These are phyloP conservation scores for Nesogale talazaci DNA, from an alignment of 2,113 vertebrate genomes.

Conservation along the genomic window DNA sequence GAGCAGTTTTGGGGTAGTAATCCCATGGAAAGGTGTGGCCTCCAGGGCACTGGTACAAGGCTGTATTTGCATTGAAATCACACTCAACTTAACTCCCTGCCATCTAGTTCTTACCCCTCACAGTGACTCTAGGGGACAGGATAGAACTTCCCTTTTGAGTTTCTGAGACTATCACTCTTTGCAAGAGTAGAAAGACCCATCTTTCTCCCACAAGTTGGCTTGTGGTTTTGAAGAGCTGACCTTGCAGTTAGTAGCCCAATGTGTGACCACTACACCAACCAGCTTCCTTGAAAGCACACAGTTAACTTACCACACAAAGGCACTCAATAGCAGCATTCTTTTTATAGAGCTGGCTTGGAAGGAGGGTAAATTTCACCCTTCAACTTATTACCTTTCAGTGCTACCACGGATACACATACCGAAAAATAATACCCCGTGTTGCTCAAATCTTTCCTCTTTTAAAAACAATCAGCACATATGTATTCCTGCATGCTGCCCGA, in stretches of 20 bases:
- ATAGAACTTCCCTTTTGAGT: too few relatives aligned
- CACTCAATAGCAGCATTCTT: not conserved
- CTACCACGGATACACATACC: not conserved
- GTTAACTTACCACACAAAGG: not conserved
- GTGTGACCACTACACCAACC: too few relatives aligned
- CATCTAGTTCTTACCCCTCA: too few relatives aligned
- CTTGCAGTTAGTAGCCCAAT: too few relatives aligned
- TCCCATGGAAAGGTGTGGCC: not conserved
- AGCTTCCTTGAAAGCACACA: not conserved
- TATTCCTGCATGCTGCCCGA: not conserved
- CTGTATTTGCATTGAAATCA: constrained; percentile 26
- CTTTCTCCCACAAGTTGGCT: not conserved
- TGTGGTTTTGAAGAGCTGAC: too few relatives aligned
- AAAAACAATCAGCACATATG: not conserved
- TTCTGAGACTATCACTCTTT: too few relatives aligned
- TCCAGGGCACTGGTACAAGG: not conserved
- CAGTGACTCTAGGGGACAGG: too few relatives aligned
- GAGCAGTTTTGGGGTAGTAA: not conserved
- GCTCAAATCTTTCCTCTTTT: not conserved
- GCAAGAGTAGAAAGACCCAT: too few relatives aligned
- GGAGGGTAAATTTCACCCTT: not conserved
- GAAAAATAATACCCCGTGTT: not conserved
- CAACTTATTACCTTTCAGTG: not conserved
- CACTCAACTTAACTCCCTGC: not conserved
- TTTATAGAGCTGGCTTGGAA: not conserved